Percentiles rank a stretch among this genome's conserved stretches.
These are phyloP conservation scores for Meteorus cinctellus DNA, from an alignment of 2,888 invertebrate species.

Conservation along the genomic window DNA sequence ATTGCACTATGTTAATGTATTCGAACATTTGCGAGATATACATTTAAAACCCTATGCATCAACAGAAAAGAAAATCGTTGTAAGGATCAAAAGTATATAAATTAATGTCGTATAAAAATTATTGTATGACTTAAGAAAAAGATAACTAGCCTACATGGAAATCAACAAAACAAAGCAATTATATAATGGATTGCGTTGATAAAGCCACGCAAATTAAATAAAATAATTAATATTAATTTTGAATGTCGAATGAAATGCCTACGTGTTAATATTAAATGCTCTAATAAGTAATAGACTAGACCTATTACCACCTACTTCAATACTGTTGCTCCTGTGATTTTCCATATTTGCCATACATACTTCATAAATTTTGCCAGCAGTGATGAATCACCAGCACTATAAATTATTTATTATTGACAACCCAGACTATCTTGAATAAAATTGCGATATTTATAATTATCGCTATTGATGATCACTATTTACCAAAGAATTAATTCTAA, in stretches of 20 bases:
- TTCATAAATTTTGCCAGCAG: constrained; percentile 12
- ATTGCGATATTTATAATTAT: background rate
- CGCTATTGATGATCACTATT: constrained; percentile 2
- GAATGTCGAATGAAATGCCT: background rate
- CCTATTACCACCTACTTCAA: constrained; percentile 58
- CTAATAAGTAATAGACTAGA: constrained; percentile 54
- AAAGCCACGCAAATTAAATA: background rate
- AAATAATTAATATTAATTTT: constrained; percentile 26
- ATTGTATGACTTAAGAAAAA: background rate
- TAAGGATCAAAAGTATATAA: background rate
- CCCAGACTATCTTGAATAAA: background rate
- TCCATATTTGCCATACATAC: constrained; percentile 22
- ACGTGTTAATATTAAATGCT: constrained; percentile 29
- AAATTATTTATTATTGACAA: constrained; percentile 12
- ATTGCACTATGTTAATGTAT: background rate
- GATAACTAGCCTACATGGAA: background rate
- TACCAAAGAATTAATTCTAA: background rate
- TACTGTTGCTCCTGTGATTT: constrained; percentile 52
- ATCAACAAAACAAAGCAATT: background rate
- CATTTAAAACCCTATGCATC: background rate
- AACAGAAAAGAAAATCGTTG: background rate
- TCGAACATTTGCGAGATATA: constrained; percentile 2
- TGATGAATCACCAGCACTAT: background rate
- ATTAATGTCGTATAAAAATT: background rate
- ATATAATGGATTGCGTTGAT: background rate